phyloP scores from a whole-genome alignment of 2,888 invertebrate genomes.

The Dynastes grantii region DNA sequence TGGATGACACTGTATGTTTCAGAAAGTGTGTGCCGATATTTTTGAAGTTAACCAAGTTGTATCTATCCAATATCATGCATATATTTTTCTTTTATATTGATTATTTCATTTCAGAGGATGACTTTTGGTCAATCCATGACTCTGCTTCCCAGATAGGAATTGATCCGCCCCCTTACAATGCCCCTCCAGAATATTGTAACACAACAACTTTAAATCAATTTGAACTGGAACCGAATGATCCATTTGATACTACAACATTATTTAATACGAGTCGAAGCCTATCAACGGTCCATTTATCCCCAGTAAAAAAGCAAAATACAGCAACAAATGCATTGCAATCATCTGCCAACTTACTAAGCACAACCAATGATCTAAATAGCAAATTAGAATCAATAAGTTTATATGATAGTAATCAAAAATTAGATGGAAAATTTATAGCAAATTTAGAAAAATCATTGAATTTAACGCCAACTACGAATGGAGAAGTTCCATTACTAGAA shows the following conservation, averaged over 20 bases:
- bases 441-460: conserved; percentile 78
- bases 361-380: conserved; percentile 29
- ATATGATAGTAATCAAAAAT: conserved; percentile 66
- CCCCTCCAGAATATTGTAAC: conserved; percentile 74
- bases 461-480: conserved; percentile 55
- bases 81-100: background rate
- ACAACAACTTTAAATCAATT: conserved; percentile 66
- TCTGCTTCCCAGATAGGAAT: conserved; percentile 50
- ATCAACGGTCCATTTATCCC: conserved; percentile 53
- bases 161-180: conserved; percentile 72
- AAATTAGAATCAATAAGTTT: conserved; percentile 39
- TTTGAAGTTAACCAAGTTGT: too few species aligned
- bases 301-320: conserved; percentile 58
- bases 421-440: conserved; percentile 76
- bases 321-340: conserved; percentile 63
- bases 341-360: conserved; percentile 59
- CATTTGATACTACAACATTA: conserved; percentile 78
- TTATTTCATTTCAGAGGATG: conserved; percentile 44
- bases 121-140: conserved; percentile 54
- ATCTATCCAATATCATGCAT: too few species aligned
- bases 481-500: conserved; percentile 69
- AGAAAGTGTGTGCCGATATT: too few species aligned
- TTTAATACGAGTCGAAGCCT: conserved; percentile 49
- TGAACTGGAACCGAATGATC: conserved; percentile 71
- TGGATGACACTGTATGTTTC: too few species aligned